phyloP scores from a whole-genome alignment of 1,140 invertebrate genomes.

The Ditylenchus dipsaci region DNA sequence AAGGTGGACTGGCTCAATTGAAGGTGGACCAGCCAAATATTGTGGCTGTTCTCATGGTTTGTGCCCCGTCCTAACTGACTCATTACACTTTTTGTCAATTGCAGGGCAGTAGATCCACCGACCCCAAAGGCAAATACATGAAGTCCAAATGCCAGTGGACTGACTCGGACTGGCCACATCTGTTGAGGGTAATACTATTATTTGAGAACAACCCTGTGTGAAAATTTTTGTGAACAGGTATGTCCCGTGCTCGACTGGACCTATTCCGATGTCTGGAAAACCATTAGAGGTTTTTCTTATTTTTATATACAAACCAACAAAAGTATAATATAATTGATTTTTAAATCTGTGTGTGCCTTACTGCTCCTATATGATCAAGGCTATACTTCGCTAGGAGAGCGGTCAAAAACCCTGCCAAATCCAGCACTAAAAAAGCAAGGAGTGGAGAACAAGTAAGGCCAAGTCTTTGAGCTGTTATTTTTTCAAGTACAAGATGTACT shows the following conservation, averaged over 20 bases:
- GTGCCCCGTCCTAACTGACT: background rate
- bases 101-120: slow-evolving; percentile 25
- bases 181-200: slow-evolving; percentile 28
- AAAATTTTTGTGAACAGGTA: slow-evolving; percentile 13
- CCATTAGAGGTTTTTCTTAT: slow-evolving; percentile 1
- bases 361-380: slow-evolving; percentile 43
- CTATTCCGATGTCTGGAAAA: slow-evolving; percentile 38
- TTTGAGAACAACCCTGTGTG: too few relatives aligned
- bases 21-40: slow-evolving; percentile 34
- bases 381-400: slow-evolving; percentile 43
- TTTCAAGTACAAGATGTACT: too few relatives aligned
- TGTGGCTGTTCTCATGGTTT: slow-evolving; percentile 35
- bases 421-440: slow-evolving; percentile 19
- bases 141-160: slow-evolving; percentile 40
- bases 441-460: background rate
- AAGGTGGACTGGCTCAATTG: slow-evolving; percentile 27
- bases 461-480: too few relatives aligned
- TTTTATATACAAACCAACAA: too few relatives aligned
- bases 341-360: slow-evolving; percentile 35
- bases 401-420: slow-evolving; percentile 33
- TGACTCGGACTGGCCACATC: slow-evolving; percentile 39
- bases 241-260: slow-evolving; percentile 43
- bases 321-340: too few relatives aligned
- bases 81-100: background rate
- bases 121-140: slow-evolving; percentile 41